A percentile compares a stretch with the other conserved stretches of the same genome.
Evolutionary conservation across 2,888 invertebrate species (phyloP).

Genomic region (Clusia tigrina): DNA sequence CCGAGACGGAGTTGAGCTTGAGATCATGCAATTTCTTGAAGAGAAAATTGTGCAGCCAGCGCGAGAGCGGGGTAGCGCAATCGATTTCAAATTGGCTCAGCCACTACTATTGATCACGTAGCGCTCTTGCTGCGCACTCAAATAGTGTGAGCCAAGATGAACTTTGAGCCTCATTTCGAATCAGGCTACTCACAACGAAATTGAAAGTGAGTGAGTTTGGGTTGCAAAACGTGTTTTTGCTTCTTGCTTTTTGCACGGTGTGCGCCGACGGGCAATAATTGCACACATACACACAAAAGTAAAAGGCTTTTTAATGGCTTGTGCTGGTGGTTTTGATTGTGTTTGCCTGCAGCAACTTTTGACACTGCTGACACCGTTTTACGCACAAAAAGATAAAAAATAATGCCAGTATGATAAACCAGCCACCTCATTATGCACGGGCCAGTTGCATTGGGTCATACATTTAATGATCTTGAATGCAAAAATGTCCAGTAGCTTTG

Average conservation of each 20-base stretch:
- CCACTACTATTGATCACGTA: too few species aligned
- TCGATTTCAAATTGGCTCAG: neutral
- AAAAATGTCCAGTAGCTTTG: too few species aligned
- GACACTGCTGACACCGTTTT: slow-evolving; percentile 42
- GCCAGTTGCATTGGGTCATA: too few species aligned
- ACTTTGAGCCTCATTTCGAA: neutral
- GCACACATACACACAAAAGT: slow-evolving; percentile 20
- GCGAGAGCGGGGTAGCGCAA: neutral
- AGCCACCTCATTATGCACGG: slow-evolving; percentile 20
- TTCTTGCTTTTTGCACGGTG: too few species aligned
- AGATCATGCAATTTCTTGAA: neutral
- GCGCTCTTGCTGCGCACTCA: too few species aligned
- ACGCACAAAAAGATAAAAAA: neutral
- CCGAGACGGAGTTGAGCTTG: too few species aligned
- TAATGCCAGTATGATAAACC: neutral
- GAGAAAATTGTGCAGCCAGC: neutral
- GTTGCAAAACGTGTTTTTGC: neutral
- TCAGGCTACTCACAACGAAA: slow-evolving; percentile 37
- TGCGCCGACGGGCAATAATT: too few species aligned
- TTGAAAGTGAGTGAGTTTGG: slow-evolving; percentile 46
- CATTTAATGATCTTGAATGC: too few species aligned
- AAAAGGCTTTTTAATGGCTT: slow-evolving; percentile 15
- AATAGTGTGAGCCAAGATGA: neutral
- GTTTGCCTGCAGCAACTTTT: slow-evolving; percentile 17
- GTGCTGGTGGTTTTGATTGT: slow-evolving; percentile 38